These are phyloP conservation scores for Moxostoma hubbsi DNA, from an alignment of 2,797 vertebrate genomes.

Conservation along the genomic window DNA sequence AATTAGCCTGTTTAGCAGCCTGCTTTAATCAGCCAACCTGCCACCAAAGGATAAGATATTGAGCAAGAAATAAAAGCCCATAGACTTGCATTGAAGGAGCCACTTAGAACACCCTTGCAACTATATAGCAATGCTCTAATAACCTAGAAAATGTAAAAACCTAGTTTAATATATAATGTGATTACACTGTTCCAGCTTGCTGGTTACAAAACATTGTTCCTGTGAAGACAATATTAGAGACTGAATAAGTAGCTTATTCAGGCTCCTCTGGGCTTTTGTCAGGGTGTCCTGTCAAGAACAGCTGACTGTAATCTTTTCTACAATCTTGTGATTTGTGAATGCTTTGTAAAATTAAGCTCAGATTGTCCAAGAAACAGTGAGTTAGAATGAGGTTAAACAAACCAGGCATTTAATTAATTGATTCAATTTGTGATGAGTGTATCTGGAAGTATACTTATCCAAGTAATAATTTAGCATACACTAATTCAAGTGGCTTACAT, in stretches of 20 bases:
- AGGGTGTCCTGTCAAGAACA: not conserved
- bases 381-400: not conserved
- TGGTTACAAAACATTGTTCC: not conserved
- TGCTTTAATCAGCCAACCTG: conserved; percentile 21
- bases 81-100: not conserved
- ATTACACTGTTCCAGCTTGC: not conserved
- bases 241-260: not conserved
- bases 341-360: not conserved
- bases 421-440: not conserved
- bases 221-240: not conserved
- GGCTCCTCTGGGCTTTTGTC: not conserved
- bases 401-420: not conserved
- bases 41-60: conserved; percentile 12
- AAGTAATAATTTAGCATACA: not conserved
- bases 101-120: no score
- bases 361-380: not conserved
- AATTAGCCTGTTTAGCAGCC: conserved; percentile 24
- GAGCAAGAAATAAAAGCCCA: not conserved
- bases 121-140: no score
- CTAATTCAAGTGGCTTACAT: not conserved
- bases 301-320: not conserved
- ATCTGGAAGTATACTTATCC: not conserved
- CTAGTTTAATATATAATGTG: not conserved
- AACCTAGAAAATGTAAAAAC: not conserved
- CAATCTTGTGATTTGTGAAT: not conserved